Evolutionary conservation across 2,888 invertebrate genomes (phyloP).

Genomic region (Clanis bilineata): DNA sequence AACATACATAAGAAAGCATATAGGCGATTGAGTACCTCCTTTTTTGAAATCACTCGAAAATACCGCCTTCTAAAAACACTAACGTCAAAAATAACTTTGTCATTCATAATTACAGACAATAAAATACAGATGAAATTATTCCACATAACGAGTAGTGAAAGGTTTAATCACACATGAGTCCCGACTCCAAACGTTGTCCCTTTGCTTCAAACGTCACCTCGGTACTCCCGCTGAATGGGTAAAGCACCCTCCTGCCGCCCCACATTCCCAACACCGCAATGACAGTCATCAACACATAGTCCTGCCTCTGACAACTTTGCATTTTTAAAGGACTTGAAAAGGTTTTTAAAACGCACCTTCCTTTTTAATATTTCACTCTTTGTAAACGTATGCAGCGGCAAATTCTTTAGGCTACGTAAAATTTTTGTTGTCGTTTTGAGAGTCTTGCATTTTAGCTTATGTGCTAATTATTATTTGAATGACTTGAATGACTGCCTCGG

Average conservation of each 20-base stretch:
- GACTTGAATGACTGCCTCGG: too few species aligned
- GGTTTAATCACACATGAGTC: constrained; percentile 41
- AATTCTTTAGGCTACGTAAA: neutral
- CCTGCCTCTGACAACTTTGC: constrained; percentile 39
- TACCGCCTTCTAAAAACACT: neutral
- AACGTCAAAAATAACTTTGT: constrained; percentile 16
- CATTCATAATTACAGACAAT: constrained; percentile 30
- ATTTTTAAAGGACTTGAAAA: constrained; percentile 50
- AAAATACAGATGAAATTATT: constrained; percentile 49
- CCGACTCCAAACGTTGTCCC: constrained; percentile 35
- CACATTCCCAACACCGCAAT: constrained; percentile 41
- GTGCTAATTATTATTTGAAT: too few species aligned
- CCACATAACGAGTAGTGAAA: constrained; percentile 50
- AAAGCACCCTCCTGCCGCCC: constrained; percentile 46
- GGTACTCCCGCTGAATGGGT: constrained; percentile 44
- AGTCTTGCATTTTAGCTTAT: too few species aligned
- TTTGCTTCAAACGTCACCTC: constrained; percentile 44
- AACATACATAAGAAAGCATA: too few species aligned
- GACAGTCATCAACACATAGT: constrained; percentile 52
- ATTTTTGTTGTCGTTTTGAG: neutral
- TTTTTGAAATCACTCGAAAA: neutral
- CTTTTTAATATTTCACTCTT: constrained; percentile 38
- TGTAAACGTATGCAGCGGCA: constrained; percentile 23
- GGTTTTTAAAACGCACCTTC: constrained; percentile 41
- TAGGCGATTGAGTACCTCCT: too few species aligned